Base-by-base conservation (phyloP, 2,888 invertebrate species). In the Tortricodes alternella region DNA sequence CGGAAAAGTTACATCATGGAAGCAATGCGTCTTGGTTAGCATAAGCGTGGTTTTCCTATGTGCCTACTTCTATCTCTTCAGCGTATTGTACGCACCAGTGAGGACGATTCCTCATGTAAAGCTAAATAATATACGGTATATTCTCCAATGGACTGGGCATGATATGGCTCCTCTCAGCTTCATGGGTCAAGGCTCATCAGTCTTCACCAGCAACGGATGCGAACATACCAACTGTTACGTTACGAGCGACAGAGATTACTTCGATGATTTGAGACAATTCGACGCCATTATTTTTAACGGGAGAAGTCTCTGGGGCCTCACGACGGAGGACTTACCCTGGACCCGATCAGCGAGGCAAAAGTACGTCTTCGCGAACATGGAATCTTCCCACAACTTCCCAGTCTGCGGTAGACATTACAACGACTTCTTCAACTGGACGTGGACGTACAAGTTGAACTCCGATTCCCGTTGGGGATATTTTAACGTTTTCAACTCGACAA, bases 251-350 rank as follows among this genome's bases (percentile, higher is more conserved):
- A 71, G 63, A 58, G 24, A 41, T 3, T 69, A 70, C 6, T 62
- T 78, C 0, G 61, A 55, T 34, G 66, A 76, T 53, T 63, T 72
- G 16, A 66, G 65, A 1, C 63, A 71, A 2, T 86, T 78, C 29
- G 83, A 85, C 55, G 78, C 70, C 0, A 57, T 87, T 3, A 59
- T 77, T 1, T 87, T 87, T 41, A 64, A 77, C 44, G 83, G 73
- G 1, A 74, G 73, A 1, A 74, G 79, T 51, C 63, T 82, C 1
- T 56, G 64, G 0, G 34, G 57, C 3, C 39, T 41, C 32, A 21
- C 18, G n/a, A 8, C 49, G 41, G 41, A 16, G 0, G 2, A 18
- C 2, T 53, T 80, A 21, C 83, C 82, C 0, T 37, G 27, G 2
- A 58, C 48, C 8, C 70, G 87, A 19, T 71, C 67, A 0, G 58